A percentile compares a stretch with the other conserved stretches of the same genome.
phyloP scores from a whole-genome alignment of 2,888 invertebrate genomes.

The Cyclophora punctaria region DNA sequence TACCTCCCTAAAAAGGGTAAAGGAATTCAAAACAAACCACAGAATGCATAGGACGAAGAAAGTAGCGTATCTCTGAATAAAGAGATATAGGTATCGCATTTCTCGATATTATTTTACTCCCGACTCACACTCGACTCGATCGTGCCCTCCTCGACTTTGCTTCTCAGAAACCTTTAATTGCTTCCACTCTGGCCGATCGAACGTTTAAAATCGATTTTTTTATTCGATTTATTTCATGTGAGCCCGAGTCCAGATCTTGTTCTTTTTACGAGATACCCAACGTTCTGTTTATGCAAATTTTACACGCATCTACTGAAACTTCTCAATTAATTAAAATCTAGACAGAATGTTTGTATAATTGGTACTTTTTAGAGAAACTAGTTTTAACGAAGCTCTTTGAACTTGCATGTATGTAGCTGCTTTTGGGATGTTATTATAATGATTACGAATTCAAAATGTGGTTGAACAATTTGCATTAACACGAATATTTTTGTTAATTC shows the following conservation, averaged over 20 bases:
- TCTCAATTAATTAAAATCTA: constrained; percentile 64
- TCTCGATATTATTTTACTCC: constrained; percentile 25
- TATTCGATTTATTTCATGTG: constrained; percentile 68
- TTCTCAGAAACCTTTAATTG: constrained; percentile 73
- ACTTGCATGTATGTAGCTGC: not conserved
- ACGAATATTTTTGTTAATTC: no score
- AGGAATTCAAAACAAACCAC: no score
- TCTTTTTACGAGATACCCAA: constrained; percentile 63
- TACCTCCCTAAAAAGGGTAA: no score
- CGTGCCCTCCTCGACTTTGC: constrained; percentile 43
- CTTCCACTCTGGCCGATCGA: constrained; percentile 66
- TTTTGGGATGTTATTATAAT: no score
- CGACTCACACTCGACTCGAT: constrained; percentile 33
- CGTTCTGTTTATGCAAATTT: constrained; percentile 71
- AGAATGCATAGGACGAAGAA: not conserved
- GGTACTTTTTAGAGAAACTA: not conserved
- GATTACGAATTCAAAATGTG: no score
- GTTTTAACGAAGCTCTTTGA: not conserved
- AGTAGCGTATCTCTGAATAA: not conserved
- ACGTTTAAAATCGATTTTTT: constrained; percentile 73
- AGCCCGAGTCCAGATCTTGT: constrained; percentile 56
- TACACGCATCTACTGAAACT: constrained; percentile 69
- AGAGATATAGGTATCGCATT: constrained; percentile 6
- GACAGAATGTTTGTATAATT: constrained; percentile 19
- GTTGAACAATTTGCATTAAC: no score